Base-by-base conservation (phyloP, 30 jellyfish, hydroid and myxozoan genomes). In the Nemopilema nomurai region DNA sequence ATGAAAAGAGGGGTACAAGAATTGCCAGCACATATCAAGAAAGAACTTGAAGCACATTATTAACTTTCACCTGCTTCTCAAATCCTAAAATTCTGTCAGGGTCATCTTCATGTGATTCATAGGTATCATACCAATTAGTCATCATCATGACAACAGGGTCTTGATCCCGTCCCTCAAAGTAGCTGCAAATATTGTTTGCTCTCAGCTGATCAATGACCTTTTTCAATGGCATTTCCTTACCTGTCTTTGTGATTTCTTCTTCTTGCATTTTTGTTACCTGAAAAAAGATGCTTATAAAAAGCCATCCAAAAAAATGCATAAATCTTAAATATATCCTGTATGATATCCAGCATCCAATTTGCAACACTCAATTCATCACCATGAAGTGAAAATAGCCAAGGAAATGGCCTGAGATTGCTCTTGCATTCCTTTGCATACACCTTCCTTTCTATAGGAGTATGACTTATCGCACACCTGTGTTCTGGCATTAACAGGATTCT, bases 81-180 rank as follows among this genome's bases (percentile, higher is more conserved):
- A 84, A 84, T 27, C 93, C 93, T 24, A 76, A 78, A 51, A 31
- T 62, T 22, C 75, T 67, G 62, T 84, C 87, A 16, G 83, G 16
- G 77, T 77, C 76, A 20, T 28, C 69, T 4, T 32, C 87, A 24
- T 53, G 27, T 30, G 1, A 24, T 49, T 84, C 93, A 49, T 71
- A 84, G 0, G 70, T 52, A 79, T 73, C 93, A 74, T 71, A 84
- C 93, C 93, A 84, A 9, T 84, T 77, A 19, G 93, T 63, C 93
- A 84, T 84, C 87, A 84, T 84, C 28, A 25, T 50, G 21, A 69
- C 83, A 75, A 84, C 93, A 20, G 93, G 93, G 29, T 84, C 93
- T 32, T 84, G 75, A 17, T 25, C 70, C 9, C 31, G 30, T 19
- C 64, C 28, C 29, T 66, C 52, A 79, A 31, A 79, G 32, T 29